A percentile compares a stretch with the other conserved stretches of the same genome.
These are phyloP conservation scores for Hemaris fuciformis DNA, from an alignment of 2,888 invertebrate genomes.

Conservation along the genomic window DNA sequence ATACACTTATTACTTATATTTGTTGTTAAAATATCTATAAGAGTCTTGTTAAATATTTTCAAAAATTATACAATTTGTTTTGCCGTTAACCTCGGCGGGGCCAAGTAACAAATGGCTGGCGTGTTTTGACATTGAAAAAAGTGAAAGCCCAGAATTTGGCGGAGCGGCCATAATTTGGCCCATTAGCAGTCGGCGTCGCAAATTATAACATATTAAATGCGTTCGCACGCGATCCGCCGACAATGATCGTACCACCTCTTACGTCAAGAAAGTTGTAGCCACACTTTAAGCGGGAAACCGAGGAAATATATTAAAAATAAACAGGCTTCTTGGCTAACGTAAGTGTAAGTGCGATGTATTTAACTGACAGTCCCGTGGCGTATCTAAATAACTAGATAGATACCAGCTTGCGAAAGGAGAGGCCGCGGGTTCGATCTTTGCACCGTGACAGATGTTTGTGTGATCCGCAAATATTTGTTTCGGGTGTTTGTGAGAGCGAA, in stretches of 20 bases:
- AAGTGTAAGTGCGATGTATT: no score
- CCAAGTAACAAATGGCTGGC: constrained; percentile 27
- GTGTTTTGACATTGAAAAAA: constrained; percentile 26
- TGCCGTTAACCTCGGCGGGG: constrained; percentile 29
- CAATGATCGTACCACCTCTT: constrained; percentile 26
- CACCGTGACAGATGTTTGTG: no score
- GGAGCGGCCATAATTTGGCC: constrained; percentile 29
- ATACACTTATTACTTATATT: not conserved
- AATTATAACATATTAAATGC: constrained; percentile 34
- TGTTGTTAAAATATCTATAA: not conserved
- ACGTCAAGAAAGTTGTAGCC: constrained; percentile 16
- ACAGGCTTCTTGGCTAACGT: no score
- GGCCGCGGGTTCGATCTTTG: no score
- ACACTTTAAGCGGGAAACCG: not conserved
- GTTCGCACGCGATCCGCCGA: constrained; percentile 34
- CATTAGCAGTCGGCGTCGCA: constrained; percentile 32
- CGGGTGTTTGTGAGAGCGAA: no score
- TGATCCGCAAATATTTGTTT: no score
- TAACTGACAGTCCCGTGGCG: no score
- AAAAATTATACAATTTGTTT: not conserved
- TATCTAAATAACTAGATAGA: no score
- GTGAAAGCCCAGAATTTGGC: constrained; percentile 27
- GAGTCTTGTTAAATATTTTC: not conserved
- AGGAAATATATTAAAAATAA: constrained; percentile 18
- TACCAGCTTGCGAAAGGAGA: no score